A percentile compares a stretch with the other conserved stretches of the same genome.
These are phyloP conservation scores for Amiota mariae DNA, from an alignment of 2,888 invertebrate species.

Conservation along the genomic window DNA sequence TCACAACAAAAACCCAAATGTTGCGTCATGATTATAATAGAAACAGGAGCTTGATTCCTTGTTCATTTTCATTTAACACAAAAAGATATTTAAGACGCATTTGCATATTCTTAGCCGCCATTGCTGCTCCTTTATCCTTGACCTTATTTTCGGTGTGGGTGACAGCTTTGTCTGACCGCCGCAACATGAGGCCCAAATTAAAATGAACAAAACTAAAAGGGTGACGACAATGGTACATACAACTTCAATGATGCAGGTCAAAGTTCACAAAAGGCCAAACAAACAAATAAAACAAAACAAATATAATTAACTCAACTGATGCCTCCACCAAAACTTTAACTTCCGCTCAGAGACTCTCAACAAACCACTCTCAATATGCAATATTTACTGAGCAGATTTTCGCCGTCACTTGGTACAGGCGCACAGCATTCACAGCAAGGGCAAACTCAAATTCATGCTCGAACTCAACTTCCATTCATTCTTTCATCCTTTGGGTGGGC, in stretches of 20 bases:
- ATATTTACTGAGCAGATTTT: constrained; percentile 44
- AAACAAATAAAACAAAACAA: constrained; percentile 36
- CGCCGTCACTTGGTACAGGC: constrained; percentile 61
- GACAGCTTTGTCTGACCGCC: neutral
- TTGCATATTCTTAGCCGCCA: constrained; percentile 4
- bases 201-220: constrained; percentile 4
- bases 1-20: constrained; percentile 9
- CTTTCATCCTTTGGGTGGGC: neutral
- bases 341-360: constrained; percentile 23
- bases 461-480: neutral
- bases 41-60: no score
- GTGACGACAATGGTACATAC: constrained; percentile 8
- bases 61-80: neutral
- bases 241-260: constrained; percentile 50
- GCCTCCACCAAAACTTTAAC: constrained; percentile 24
- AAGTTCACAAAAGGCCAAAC: constrained; percentile 43
- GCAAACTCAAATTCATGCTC: neutral
- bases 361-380: constrained; percentile 14
- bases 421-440: constrained; percentile 47
- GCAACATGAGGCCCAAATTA: constrained; percentile 2
- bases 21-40: no score
- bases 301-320: constrained; percentile 57
- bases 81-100: constrained; percentile 18
- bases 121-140: neutral
- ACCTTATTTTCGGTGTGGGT: neutral